Evolutionary conservation across 2,888 invertebrate species (phyloP).

Genomic region (Lamellibrachia columna): DNA sequence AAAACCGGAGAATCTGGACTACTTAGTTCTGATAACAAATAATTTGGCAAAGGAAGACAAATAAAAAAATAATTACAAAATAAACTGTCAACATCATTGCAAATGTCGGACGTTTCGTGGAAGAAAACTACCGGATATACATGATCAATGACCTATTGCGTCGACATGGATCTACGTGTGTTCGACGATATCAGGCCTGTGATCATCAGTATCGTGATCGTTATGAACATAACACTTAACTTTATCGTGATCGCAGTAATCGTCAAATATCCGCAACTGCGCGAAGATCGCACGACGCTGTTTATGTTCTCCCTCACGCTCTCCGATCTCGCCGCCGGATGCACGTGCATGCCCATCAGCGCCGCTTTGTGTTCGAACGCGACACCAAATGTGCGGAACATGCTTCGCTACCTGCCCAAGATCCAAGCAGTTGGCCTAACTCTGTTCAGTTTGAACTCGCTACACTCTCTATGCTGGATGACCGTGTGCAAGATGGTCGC

Average conservation of each 20-base stretch:
- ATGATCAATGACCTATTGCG: too few species aligned
- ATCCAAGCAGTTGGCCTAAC: background rate
- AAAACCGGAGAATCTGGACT: too few species aligned
- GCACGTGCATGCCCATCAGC: slow-evolving; percentile 6
- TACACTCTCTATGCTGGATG: background rate
- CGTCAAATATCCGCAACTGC: background rate
- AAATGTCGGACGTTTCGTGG: too few species aligned
- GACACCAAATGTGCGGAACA: background rate
- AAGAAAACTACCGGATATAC: too few species aligned
- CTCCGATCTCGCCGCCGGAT: background rate
- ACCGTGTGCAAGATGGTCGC: slow-evolving; percentile 3
- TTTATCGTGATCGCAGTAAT: background rate
- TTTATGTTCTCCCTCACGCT: background rate
- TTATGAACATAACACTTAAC: background rate
- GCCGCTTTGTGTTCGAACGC: background rate
- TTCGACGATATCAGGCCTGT: background rate
- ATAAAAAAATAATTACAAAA: too few species aligned
- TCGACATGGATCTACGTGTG: background rate
- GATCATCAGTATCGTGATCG: background rate
- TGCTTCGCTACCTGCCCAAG: background rate
- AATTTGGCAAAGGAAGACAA: too few species aligned
- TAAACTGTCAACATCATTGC: too few species aligned
- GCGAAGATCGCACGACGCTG: background rate
- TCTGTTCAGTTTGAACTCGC: background rate
- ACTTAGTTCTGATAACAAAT: too few species aligned